Percentiles rank a stretch among this genome's conserved stretches.
phyloP scores from a whole-genome alignment of 2,888 invertebrate species.

The Brenthis ino region DNA sequence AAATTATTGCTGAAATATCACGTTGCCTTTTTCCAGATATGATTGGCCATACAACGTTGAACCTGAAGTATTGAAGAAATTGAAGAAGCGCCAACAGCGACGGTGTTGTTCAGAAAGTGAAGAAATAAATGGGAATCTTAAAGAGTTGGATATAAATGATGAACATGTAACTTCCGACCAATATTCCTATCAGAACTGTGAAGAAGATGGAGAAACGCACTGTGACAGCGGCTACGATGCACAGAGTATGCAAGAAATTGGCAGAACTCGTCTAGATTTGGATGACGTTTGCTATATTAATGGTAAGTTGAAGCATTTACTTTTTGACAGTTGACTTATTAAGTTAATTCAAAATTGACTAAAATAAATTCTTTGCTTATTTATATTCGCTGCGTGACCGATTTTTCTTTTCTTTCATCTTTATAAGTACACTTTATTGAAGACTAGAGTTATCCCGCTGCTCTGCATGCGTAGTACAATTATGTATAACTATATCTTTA shows the following conservation, averaged over 20 bases:
- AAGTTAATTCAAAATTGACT: too few relatives aligned
- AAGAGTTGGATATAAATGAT: conserved; percentile 38
- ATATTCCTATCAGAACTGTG: conserved; percentile 40
- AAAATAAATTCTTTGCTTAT: not conserved
- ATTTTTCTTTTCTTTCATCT: too few relatives aligned
- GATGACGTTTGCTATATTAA: conserved; percentile 97
- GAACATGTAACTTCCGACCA: conserved; percentile 45
- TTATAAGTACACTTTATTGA: too few relatives aligned
- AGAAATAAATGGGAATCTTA: conserved; percentile 41
- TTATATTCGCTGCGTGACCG: too few relatives aligned
- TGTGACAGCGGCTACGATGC: conserved; percentile 55
- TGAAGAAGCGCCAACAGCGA: conserved; percentile 53
- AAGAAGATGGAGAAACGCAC: conserved; percentile 43
- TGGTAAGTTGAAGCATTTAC: conserved; percentile 81
- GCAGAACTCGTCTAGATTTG: conserved; percentile 84
- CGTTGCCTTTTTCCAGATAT: conserved; percentile 76
- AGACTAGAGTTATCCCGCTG: too few relatives aligned
- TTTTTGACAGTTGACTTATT: too few relatives aligned
- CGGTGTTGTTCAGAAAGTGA: conserved; percentile 54
- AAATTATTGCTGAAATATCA: not conserved
- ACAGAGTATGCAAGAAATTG: conserved; percentile 84
- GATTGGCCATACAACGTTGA: conserved; percentile 87
- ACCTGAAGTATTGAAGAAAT: conserved; percentile 67
- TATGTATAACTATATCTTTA: too few relatives aligned
- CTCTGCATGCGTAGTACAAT: too few relatives aligned